Evolutionary conservation across 2,888 invertebrate species (phyloP), one percentile per base, ranked within the genome.

Genomic region (Erebia aethiops): DNA sequence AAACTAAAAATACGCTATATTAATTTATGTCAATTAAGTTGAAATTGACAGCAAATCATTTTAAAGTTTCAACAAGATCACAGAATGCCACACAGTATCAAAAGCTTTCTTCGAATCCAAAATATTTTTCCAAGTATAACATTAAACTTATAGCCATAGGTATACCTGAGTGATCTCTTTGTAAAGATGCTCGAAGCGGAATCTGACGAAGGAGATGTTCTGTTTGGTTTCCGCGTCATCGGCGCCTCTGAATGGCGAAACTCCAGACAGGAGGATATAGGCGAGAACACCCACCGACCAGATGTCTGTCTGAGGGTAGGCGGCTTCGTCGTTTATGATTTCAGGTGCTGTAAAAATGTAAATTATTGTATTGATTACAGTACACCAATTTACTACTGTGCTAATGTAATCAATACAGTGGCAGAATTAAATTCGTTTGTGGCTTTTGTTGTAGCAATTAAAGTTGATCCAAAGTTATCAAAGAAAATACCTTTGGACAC

Each of bases 231-330:
- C 98, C 21, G 95, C 94, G 71, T 96, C 96, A 78, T 96, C 96
- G 3, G 92, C 93, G 3, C 98, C 99, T 72, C 95, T 94, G 95
- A 98, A 99, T 62, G 99, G 98, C 68, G 98, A 97, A 71, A 95
- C 96, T 16, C 99, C 99, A 4, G 98, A 98, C 76, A 99, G 90
- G 93, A 99, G 94, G 58, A 99, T 94, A 91, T 99, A 99, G 0
- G 98, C 94, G 8, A 99, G 92, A 13, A 98, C 98, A 67, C 99
- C 99, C 66, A 99, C 95, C 21, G 98, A 97, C 99, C 99, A 99
- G 80, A 99, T 96, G 90, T 99, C 99, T 3, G 98, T 97, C 86
- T 98, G 97, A 1, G 97, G 97, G 87, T 96, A 97, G 49, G 98
- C 97, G 8, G 97, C 95, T 88, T 98, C 98, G 84, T 98, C 97